Evolutionary conservation across 1,140 invertebrate genomes (phyloP), one percentile per base, ranked within the genome.

Genomic region (Calliopsis andreniformis): DNA sequence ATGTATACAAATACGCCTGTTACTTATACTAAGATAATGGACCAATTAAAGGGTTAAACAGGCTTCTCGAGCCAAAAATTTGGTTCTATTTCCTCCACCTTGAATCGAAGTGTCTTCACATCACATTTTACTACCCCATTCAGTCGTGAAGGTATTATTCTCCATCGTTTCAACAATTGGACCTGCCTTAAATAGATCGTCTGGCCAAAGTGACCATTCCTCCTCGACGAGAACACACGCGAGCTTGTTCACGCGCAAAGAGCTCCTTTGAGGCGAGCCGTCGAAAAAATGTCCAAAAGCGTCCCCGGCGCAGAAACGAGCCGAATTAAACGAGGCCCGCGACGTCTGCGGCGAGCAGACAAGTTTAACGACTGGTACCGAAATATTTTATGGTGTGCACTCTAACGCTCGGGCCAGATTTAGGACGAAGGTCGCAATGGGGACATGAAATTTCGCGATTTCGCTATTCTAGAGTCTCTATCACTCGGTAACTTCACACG

Each of bases 351-450:
- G 12, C 23, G 12, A 7, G n/a, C 53, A 59, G 53, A 69, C 67
- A 43, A 32, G 39, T 39, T 45, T 30, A 58, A 69, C 42, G 53
- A n/a, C 25, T 20, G 53, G 39, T 43, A 59, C 67, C 7, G 45
- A 58, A 69, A 69, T 69, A 69, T 69, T 69, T 69, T 45, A 69
- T 69, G 53, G 67, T 69, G 67, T 59, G 53, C 67, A 20, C 51
- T 69, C 51, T 43, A 58, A 59, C 5, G 39, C 67, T 6, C 25
- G 18, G 4, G 67, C 67, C 67, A n/a, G 53, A 69, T 69, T 69
- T 69, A 69, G 67, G 67, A 69, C 64, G 67, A 69, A 69, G 67
- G 67, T 69, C 67, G 53, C 66, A 20, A 56, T 45, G 67, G 39
- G 16, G 39, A 14, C 32, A 18, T 16, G 53, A 23, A 12, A 30